Evolutionary conservation across 2,797 vertebrate genomes (phyloP), one percentile per base, ranked within the genome.

Genomic region (Taeniopygia guttata): DNA sequence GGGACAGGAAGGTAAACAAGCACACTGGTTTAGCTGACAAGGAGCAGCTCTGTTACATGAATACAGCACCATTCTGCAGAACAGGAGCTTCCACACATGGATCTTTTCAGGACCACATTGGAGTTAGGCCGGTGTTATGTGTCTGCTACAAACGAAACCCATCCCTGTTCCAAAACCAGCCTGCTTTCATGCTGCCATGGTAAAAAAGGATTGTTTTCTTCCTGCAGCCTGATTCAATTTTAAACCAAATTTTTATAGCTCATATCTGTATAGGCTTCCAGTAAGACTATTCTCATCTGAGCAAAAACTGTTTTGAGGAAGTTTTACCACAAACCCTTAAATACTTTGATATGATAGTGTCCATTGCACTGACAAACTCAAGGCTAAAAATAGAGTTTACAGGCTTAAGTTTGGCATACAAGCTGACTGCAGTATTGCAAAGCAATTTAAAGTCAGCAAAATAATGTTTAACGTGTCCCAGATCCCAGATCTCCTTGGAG

Each of bases 331-430:
- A 95, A 96, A 77, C 83, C 84, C 84, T 96, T 96, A 97, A 96
- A 96, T 88, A 95, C 82, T 94, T 95, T 93, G 94, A 96, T 97
- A 96, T 73, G 95, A 95, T 94, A 84, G 74, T 88, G 95, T 93
- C 95, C 93, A 92, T 89, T 94, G 77, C 94, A 86, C 89, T 95
- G 93, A 94, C 89, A 96, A 96, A 93, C 67, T 95, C 68, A 22
- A 96, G 77, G 70, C 78, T 97, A 97, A 97, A 97, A 97, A 96
- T 97, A 97, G 95, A 96, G 52, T 97, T 97, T 95, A 96, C 23
- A 22, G 92, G 90, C 95, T 95, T 82, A 87, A 95, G 73, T 90
- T 89, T 96, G 94, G 94, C 90, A 90, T 88, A 91, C 58, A 58
- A 90, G 48, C 66, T 69, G 74, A 94, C 89, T 95, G 84, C 79